Base-by-base conservation (phyloP, 2,888 invertebrate genomes). In the Drosophila pseudotalamancana region DNA sequence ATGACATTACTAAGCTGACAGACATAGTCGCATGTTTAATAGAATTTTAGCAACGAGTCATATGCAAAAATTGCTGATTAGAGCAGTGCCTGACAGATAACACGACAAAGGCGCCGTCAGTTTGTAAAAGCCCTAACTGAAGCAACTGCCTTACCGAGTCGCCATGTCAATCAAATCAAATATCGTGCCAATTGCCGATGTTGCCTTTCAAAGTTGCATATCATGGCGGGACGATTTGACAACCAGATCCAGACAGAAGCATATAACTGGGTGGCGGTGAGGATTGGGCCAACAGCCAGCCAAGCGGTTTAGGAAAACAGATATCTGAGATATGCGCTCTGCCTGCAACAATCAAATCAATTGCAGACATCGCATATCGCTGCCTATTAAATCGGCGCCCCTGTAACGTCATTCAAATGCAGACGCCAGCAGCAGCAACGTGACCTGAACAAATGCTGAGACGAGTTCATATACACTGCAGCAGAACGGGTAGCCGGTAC, bases 101-200 rank as follows among this genome's bases (percentile, higher is more conserved):
- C 75, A 82, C 53, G 76, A 68, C 76, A 86, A 79, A 79, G 76
- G 56, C 60, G 53, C 49, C 64, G 42, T 34, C 55, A 70, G 56
- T 66, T 69, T 61, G 62, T 57, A 53, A 69, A 65, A 72, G 54
- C 57, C 56, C 25, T 11, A 54, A 48, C 29, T 40, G 35, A 42
- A 49, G 37, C 21, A 42, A 21, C 21, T 27, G 18, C 54, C 45
- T 32, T 14, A 34, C 42, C 43, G n/a, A 35, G 61, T 16, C 40
- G 11, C 25, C 42, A 42, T 72, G 81, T 69, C 87, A 84, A 87
- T 80, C 84, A 81, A 84, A 80, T 70, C 72, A 81, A 68, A 77
- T 67, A 84, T 66, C 67, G 65, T 80, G 77, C 71, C 85, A 79
- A 83, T 76, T 57, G 65, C 69, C 54, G 55, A 66, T 74, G 76